Percentiles rank a stretch among this genome's conserved stretches.
These are phyloP conservation scores for Ataeniobius toweri DNA, from an alignment of 2,797 vertebrate genomes.

Conservation along the genomic window DNA sequence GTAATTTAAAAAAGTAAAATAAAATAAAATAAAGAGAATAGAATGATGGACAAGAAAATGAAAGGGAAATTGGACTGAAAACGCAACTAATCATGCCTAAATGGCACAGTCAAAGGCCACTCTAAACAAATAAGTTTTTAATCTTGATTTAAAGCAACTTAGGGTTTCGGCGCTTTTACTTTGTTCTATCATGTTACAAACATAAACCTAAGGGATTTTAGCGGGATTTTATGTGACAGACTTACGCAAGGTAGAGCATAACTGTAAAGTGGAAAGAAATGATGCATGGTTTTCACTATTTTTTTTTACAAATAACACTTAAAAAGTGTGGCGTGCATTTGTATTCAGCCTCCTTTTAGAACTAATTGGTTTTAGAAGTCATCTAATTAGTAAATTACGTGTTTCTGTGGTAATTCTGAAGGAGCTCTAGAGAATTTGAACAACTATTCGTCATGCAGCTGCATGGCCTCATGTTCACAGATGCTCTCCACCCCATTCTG, in stretches of 20 bases:
- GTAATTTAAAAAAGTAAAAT: no score
- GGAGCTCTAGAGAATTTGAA: neutral
- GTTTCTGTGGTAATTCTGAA: neutral
- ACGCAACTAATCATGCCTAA: no score
- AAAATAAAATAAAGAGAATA: no score
- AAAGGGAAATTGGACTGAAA: no score
- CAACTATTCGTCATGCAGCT: neutral
- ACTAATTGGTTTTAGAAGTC: neutral
- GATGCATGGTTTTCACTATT: neutral
- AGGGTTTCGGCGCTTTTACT: no score
- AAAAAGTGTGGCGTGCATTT: neutral
- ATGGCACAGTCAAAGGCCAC: no score
- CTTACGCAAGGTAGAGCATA: no score
- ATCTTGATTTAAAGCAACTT: no score
- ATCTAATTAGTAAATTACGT: neutral
- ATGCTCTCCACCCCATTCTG: neutral
- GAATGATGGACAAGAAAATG: no score
- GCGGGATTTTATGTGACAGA: no score
- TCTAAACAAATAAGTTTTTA: no score
- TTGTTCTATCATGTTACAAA: neutral
- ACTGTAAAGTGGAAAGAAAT: constrained; percentile 17
- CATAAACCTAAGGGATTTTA: neutral
- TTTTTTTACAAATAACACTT: neutral
- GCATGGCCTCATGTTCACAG: neutral
- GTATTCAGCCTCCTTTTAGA: neutral